These are phyloP conservation scores for Prunella fulvescens DNA, from an alignment of 2,113 vertebrate genomes.

Conservation along the genomic window DNA sequence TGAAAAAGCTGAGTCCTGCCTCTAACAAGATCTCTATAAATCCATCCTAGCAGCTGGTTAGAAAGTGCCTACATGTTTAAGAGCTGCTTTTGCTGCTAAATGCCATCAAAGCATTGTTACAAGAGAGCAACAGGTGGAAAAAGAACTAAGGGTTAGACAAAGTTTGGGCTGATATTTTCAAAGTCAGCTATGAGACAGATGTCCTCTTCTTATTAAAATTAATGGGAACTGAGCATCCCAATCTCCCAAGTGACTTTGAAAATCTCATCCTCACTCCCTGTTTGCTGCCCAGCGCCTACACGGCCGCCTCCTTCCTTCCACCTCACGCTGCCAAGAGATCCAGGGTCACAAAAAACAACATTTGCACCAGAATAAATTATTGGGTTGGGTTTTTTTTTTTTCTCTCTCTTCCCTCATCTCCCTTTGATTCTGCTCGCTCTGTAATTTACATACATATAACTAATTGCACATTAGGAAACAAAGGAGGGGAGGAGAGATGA, in stretches of 20 bases:
- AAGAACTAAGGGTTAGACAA: conserved; percentile 18
- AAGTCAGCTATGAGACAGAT: conserved; percentile 42
- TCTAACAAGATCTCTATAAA: not conserved
- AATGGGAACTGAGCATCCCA: conserved; percentile 18
- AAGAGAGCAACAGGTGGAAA: conserved; percentile 2
- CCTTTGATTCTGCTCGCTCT: not conserved
- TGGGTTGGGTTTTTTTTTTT: not conserved
- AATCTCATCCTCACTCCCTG: not conserved
- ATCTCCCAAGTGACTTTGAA: conserved; percentile 39
- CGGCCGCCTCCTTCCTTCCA: not conserved
- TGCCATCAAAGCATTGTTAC: not conserved
- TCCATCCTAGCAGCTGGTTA: not conserved
- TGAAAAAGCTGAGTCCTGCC: not conserved
- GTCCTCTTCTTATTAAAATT: conserved; percentile 58
- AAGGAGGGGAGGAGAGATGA: not conserved
- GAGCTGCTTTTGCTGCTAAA: not conserved
- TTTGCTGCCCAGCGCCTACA: not conserved
- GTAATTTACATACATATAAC: not conserved
- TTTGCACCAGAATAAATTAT: not conserved
- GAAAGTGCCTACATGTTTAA: not conserved
- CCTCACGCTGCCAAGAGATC: not conserved
- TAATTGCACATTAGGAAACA: conserved; percentile 5
- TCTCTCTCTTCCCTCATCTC: not conserved
- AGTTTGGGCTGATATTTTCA: conserved; percentile 53
- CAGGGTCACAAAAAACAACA: not conserved